Evolutionary conservation across 2,113 vertebrate species (phyloP).

Genomic region (Megaceryle maxima): DNA sequence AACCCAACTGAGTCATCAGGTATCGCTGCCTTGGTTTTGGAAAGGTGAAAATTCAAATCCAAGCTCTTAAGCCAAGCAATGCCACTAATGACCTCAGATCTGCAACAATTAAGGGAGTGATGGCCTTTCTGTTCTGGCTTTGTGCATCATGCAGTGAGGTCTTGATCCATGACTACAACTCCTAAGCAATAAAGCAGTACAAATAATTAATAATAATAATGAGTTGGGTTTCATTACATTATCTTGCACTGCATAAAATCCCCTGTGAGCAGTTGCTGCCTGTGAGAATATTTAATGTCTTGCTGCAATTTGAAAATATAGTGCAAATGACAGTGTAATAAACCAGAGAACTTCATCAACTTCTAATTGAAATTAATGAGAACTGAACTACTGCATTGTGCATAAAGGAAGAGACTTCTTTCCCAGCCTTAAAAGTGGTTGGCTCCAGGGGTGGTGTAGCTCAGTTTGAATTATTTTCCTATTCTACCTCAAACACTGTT

Average conservation of each 20-base stretch:
- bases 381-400: slow-evolving; percentile 34
- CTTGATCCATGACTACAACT: not conserved
- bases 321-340: slow-evolving; percentile 51
- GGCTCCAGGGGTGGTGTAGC: not conserved
- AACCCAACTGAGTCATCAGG: not conserved
- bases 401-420: slow-evolving; percentile 33
- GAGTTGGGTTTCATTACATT: not conserved
- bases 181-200: not conserved
- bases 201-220: slow-evolving; percentile 54
- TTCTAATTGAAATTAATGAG: slow-evolving; percentile 67
- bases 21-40: not conserved
- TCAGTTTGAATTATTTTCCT: not conserved
- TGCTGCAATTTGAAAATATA: slow-evolving; percentile 63
- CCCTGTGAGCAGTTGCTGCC: slow-evolving; percentile 32
- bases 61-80: not conserved
- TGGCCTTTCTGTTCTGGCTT: not conserved
- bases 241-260: slow-evolving; percentile 41
- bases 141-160: not conserved
- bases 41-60: not conserved
- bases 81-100: not conserved
- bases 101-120: not conserved
- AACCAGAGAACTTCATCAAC: slow-evolving; percentile 73
- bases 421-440: not conserved
- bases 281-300: slow-evolving; percentile 59
- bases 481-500: not conserved